Evolutionary conservation across 2,797 vertebrate species (phyloP).

Genomic region (Melanotaenia trifasciata): DNA sequence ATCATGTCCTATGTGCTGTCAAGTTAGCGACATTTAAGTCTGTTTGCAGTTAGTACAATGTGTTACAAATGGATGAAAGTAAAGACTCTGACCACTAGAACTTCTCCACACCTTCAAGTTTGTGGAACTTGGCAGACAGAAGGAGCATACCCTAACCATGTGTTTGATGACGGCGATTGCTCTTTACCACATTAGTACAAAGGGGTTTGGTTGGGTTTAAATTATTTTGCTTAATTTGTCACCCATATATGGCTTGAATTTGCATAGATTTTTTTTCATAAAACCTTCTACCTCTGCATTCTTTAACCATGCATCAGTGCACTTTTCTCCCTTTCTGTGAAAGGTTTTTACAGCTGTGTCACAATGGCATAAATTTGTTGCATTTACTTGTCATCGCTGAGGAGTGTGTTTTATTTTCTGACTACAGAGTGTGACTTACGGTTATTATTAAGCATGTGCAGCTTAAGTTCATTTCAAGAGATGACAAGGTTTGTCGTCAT

Average conservation of each 20-base stretch:
- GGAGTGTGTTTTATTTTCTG: constrained; percentile 43
- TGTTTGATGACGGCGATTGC: not conserved
- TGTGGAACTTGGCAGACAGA: not conserved
- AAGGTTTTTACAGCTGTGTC: constrained; percentile 74
- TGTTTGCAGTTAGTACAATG: constrained; percentile 37
- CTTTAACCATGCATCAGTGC: constrained; percentile 47
- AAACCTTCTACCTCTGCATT: constrained; percentile 76
- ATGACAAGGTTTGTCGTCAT: constrained; percentile 10
- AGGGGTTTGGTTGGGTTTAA: not conserved
- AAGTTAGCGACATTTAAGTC: constrained; percentile 5
- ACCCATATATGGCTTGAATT: constrained; percentile 27
- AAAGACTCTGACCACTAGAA: not conserved
- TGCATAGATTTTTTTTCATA: constrained; percentile 9
- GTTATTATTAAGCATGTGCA: not conserved
- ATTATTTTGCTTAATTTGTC: not conserved
- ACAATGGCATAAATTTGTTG: constrained; percentile 69
- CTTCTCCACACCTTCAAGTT: not conserved
- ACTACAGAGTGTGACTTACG: not conserved
- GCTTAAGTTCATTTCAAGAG: constrained; percentile 11
- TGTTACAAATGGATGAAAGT: constrained; percentile 4
- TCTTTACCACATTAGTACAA: not conserved
- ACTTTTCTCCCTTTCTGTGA: constrained; percentile 74
- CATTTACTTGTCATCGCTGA: constrained; percentile 31
- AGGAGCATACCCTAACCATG: not conserved
- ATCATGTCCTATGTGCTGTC: constrained; percentile 12